A percentile compares a stretch with the other conserved stretches of the same genome.
Conservation (phyloP, 2,797 vertebrate genomes). For the Dipus sagitta region DNA sequence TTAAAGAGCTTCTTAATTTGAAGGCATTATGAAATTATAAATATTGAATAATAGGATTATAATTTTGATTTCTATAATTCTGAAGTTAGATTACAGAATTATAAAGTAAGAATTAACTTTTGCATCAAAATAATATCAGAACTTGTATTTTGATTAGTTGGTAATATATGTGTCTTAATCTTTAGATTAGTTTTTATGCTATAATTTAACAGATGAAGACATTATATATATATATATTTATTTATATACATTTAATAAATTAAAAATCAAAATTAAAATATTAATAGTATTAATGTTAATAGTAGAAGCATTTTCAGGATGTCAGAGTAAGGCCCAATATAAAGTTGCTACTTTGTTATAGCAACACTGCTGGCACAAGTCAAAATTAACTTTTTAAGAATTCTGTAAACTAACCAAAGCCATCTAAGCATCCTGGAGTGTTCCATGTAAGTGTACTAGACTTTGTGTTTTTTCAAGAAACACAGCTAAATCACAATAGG, state of each 20-base stretch:
- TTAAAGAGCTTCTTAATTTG: background rate
- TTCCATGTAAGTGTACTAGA: background rate
- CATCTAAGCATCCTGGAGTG: background rate
- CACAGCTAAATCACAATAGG: background rate
- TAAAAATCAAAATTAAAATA: background rate
- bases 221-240: background rate
- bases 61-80: background rate
- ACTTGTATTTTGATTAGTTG: background rate
- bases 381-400: conserved; percentile 1
- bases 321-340: background rate
- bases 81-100: background rate
- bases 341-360: background rate
- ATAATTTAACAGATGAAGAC: background rate
- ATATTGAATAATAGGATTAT: background rate
- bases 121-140: background rate
- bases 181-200: background rate
- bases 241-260: background rate
- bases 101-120: background rate
- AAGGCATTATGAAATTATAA: background rate
- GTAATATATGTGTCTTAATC: background rate
- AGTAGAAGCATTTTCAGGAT: background rate
- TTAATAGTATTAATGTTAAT: background rate
- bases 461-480: background rate
- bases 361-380: background rate
- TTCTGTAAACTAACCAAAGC: background rate